Conservation (phyloP, 2,113 vertebrate species). For the Recurvirostra avosetta region DNA sequence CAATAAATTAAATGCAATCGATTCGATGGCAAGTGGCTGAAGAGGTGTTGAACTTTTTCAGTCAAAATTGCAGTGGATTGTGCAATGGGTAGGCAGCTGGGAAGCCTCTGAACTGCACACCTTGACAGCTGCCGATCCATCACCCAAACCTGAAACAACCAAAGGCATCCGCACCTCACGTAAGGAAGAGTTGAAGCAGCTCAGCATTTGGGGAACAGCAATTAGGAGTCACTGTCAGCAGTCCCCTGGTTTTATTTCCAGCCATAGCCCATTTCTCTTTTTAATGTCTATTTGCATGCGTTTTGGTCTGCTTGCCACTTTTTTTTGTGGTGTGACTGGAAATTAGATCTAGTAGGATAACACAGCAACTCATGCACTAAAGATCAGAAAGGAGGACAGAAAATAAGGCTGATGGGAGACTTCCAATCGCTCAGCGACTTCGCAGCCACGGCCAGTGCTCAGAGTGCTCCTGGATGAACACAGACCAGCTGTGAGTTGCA, state of each 20-base stretch:
- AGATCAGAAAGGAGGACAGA: neutral
- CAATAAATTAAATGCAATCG: neutral
- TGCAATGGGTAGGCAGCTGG: neutral
- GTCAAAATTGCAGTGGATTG: neutral
- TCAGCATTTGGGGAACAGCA: neutral
- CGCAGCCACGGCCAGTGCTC: rapidly evolving
- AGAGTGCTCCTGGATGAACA: neutral
- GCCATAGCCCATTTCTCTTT: neutral
- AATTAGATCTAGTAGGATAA: neutral
- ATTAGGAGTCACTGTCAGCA: neutral
- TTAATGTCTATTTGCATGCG: neutral
- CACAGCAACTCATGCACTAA: neutral
- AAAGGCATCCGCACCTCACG: rapidly evolving
- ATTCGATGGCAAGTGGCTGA: neutral
- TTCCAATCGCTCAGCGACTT: neutral
- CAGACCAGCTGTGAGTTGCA: neutral
- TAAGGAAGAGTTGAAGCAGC: neutral
- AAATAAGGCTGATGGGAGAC: neutral
- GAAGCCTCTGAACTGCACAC: neutral
- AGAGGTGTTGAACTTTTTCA: neutral
- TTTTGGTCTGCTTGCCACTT: neutral
- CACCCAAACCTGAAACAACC: neutral
- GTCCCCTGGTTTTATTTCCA: neutral
- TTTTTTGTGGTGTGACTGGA: neutral
- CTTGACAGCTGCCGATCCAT: neutral